A percentile compares a stretch with the other conserved stretches of the same genome.
These are phyloP conservation scores for Ictalurus furcatus DNA, from an alignment of 2,113 vertebrate genomes.

Conservation along the genomic window DNA sequence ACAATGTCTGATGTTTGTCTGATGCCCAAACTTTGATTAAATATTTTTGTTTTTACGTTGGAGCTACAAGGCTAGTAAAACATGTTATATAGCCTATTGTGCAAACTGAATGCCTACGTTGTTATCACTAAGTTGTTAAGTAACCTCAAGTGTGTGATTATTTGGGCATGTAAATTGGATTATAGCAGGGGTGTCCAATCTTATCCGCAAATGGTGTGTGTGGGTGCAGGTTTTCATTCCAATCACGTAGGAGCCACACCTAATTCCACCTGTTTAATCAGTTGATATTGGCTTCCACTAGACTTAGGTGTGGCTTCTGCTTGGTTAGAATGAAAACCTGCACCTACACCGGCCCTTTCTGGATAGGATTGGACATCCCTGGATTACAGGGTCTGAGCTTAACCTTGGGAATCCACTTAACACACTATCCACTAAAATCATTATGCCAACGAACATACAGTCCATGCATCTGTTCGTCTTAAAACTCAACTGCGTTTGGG, in stretches of 20 bases:
- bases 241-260: too few species aligned
- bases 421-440: background rate
- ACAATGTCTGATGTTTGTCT: background rate
- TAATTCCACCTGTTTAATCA: too few species aligned
- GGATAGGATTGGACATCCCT: too few species aligned
- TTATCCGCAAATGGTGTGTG: too few species aligned
- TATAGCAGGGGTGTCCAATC: background rate
- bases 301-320: too few species aligned
- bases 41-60: background rate
- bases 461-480: background rate
- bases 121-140: background rate
- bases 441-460: background rate
- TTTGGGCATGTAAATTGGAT: background rate
- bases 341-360: too few species aligned
- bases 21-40: background rate
- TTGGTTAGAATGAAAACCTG: too few species aligned
- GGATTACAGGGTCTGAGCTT: background rate
- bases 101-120: background rate
- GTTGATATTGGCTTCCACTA: too few species aligned
- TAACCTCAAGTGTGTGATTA: background rate
- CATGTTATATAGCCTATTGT: background rate
- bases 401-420: conserved; percentile 8
- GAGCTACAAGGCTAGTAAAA: background rate
- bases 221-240: too few species aligned
- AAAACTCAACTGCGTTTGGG: background rate